Conservation (phyloP, 2,888 invertebrate genomes). For the Cosmorhoe ocellata region DNA sequence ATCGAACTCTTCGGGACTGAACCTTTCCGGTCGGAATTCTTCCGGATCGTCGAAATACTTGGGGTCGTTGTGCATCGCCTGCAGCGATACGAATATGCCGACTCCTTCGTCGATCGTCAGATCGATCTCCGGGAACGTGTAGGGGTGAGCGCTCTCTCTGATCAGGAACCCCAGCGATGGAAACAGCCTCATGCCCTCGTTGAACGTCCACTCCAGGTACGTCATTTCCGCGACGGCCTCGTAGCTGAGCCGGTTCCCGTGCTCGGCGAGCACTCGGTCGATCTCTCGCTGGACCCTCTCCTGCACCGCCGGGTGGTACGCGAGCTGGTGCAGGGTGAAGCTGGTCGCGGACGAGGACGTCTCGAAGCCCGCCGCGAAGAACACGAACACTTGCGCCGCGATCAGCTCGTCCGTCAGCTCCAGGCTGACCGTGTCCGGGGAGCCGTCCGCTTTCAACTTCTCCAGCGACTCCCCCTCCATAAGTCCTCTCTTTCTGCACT, state of each 20-base stretch:
- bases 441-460: constrained; percentile 45
- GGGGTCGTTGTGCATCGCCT: constrained; percentile 58
- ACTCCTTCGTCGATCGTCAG: constrained; percentile 54
- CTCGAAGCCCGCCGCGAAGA: constrained; percentile 63
- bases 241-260: constrained; percentile 50
- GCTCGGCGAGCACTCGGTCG: constrained; percentile 46
- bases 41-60: constrained; percentile 55
- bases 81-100: constrained; percentile 49
- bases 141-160: constrained; percentile 47
- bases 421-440: constrained; percentile 39
- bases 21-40: constrained; percentile 58
- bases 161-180: constrained; percentile 59
- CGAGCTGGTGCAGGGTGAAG: constrained; percentile 59
- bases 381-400: constrained; percentile 58
- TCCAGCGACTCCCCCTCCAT: constrained; percentile 55
- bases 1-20: constrained; percentile 41
- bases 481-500: constrained; percentile 49
- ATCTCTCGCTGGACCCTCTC: constrained; percentile 52
- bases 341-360: constrained; percentile 62
- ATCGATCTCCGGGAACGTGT: constrained; percentile 51
- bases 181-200: constrained; percentile 59
- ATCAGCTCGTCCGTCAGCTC: constrained; percentile 53
- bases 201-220: constrained; percentile 54
- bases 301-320: constrained; percentile 51
- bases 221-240: constrained; percentile 59